A percentile compares a stretch with the other conserved stretches of the same genome.
phyloP scores from a whole-genome alignment of 2,113 vertebrate species.

The Nerophis ophidion region DNA sequence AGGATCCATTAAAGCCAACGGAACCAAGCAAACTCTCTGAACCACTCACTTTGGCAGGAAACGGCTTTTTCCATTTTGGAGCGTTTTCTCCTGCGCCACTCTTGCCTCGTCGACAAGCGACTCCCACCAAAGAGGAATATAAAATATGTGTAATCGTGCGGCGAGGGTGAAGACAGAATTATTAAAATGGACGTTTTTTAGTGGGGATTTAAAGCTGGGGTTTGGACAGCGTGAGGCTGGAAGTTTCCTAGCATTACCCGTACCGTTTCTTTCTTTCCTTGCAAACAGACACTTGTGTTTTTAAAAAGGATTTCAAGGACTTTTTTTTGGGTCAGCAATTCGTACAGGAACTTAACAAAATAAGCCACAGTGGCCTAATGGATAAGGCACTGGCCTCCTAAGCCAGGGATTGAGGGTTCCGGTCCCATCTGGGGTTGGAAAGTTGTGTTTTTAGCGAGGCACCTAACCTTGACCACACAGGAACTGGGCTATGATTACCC shows the following conservation, averaged over 20 bases:
- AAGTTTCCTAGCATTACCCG: slow-evolving; percentile 4
- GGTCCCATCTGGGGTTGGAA: slow-evolving; percentile 52
- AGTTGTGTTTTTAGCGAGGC: not conserved
- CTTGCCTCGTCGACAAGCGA: slow-evolving; percentile 48
- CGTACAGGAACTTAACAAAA: not conserved
- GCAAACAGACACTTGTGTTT: not conserved
- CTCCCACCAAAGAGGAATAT: slow-evolving; percentile 50
- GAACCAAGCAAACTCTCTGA: slow-evolving; percentile 67
- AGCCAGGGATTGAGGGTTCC: slow-evolving; percentile 51
- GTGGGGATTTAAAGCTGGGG: not conserved
- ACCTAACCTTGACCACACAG: not conserved
- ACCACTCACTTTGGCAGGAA: slow-evolving; percentile 71
- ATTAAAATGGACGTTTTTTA: slow-evolving; percentile 13
- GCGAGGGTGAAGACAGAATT: slow-evolving; percentile 23
- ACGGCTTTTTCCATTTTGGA: slow-evolving; percentile 67
- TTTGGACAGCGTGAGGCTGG: not conserved
- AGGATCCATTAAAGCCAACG: slow-evolving; percentile 69
- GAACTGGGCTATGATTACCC: not conserved
- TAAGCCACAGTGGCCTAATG: slow-evolving; percentile 48
- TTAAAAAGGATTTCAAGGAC: slow-evolving; percentile 5
- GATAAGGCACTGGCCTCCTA: slow-evolving; percentile 59
- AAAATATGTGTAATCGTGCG: slow-evolving; percentile 16
- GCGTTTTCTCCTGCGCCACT: slow-evolving; percentile 46
- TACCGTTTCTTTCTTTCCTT: not conserved
- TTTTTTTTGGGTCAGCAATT: not conserved